Percentiles rank a stretch among this genome's conserved stretches.
Evolutionary conservation across 2,888 invertebrate genomes (phyloP).

Genomic region (Abrostola tripartita): DNA sequence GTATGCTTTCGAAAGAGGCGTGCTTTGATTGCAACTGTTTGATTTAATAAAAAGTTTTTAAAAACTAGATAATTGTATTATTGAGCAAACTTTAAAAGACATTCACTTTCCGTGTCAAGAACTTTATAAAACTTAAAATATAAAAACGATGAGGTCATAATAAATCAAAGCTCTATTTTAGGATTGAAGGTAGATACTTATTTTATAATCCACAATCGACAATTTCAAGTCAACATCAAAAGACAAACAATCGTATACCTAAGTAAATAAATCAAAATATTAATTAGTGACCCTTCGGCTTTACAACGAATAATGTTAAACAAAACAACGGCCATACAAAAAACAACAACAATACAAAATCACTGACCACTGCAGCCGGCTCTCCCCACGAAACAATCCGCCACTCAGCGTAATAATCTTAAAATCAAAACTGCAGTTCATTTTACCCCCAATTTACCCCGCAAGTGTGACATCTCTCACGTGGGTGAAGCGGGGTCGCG

Average conservation of each 20-base stretch:
- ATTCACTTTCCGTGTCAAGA: no score
- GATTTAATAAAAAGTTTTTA: neutral
- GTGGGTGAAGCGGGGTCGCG: conserved; percentile 45
- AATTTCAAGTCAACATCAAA: no score
- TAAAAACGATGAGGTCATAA: no score
- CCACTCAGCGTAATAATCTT: conserved; percentile 41
- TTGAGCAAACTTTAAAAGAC: neutral
- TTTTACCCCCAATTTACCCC: conserved; percentile 67
- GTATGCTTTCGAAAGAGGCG: conserved; percentile 29
- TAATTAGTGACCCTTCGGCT: conserved; percentile 18
- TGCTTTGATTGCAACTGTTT: conserved; percentile 17
- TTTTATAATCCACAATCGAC: no score
- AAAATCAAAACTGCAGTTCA: conserved; percentile 59
- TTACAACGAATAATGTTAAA: conserved; percentile 23
- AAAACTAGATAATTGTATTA: neutral
- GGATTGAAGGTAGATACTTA: no score
- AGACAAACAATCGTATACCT: neutral
- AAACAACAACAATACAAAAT: conserved; percentile 48
- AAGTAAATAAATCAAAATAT: conserved; percentile 8
- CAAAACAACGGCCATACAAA: conserved; percentile 29
- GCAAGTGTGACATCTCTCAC: conserved; percentile 63
- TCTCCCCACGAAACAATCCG: conserved; percentile 1
- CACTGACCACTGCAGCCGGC: conserved; percentile 42
- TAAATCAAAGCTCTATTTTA: no score
- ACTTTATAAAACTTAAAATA: no score